Percentiles rank a stretch among this genome's conserved stretches.
phyloP scores from a whole-genome alignment of 2,797 vertebrate species.

The Emys orbicularis region DNA sequence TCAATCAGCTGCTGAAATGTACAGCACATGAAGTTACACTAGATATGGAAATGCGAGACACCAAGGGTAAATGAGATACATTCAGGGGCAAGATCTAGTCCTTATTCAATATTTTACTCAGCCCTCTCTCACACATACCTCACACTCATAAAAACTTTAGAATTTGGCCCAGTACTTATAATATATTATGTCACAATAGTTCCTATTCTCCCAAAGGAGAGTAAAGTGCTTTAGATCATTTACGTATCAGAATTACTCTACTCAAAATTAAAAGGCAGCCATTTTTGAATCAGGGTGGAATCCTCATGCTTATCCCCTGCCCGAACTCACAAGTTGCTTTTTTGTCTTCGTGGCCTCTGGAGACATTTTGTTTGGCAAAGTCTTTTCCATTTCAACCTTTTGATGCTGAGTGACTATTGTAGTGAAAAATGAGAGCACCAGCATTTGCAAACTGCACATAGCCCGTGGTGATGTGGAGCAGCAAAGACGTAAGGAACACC shows the following conservation, averaged over 20 bases:
- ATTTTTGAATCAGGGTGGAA: neutral
- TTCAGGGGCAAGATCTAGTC: accelerated
- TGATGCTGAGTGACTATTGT: neutral
- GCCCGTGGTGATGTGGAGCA: too few species aligned
- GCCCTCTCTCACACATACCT: accelerated
- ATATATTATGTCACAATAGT: neutral
- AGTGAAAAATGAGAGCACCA: neutral
- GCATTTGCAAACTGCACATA: neutral
- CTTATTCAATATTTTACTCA: neutral
- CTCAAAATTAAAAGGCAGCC: neutral
- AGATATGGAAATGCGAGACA: neutral
- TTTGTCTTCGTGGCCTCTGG: neutral
- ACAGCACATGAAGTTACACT: accelerated
- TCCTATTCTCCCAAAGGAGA: neutral
- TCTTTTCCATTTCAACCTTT: neutral
- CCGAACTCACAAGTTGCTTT: neutral
- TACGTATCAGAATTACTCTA: neutral
- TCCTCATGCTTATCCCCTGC: neutral
- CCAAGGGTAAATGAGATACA: accelerated
- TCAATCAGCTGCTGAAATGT: neutral
- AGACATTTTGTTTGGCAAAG: neutral
- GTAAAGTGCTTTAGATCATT: neutral
- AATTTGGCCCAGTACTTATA: neutral
- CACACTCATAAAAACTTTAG: neutral
- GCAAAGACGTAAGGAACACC: neutral